Percentiles rank a stretch among this genome's conserved stretches.
Evolutionary conservation across 2,888 invertebrate genomes (phyloP).

Genomic region (Eupithecia dodoneata): DNA sequence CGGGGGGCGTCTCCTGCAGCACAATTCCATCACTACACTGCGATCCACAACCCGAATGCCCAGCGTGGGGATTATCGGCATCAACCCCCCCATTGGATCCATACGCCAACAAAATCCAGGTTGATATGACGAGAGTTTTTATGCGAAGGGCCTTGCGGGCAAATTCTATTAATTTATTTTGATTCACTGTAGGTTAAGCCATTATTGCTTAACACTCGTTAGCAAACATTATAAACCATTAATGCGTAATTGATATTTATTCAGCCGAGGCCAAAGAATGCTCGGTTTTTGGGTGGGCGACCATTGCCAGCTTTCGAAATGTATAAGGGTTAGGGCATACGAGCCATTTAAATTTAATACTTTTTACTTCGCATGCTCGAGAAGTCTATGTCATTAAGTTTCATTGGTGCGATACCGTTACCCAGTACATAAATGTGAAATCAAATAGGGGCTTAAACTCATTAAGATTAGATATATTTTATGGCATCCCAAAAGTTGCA

Average conservation of each 20-base stretch:
- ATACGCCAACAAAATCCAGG: too few species aligned
- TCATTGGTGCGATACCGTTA: not conserved
- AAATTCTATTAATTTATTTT: conserved; percentile 1
- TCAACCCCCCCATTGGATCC: too few species aligned
- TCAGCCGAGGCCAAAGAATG: conserved; percentile 43
- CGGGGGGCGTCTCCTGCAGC: too few species aligned
- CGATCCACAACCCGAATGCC: too few species aligned
- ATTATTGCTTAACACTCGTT: conserved; percentile 23
- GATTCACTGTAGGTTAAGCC: conserved; percentile 13
- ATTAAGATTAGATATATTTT: too few species aligned
- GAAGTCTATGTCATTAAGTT: not conserved
- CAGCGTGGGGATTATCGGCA: too few species aligned
- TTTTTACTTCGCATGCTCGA: not conserved
- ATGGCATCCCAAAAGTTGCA: too few species aligned
- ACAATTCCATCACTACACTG: too few species aligned
- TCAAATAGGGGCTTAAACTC: too few species aligned
- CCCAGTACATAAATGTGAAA: too few species aligned
- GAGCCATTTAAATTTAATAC: not conserved
- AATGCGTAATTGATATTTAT: conserved; percentile 37
- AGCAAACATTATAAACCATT: conserved; percentile 23
- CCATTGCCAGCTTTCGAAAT: conserved; percentile 43
- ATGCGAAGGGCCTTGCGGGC: conserved; percentile 2
- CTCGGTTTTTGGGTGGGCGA: conserved; percentile 37
- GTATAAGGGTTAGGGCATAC: conserved; percentile 15
- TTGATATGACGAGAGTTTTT: not conserved